A percentile compares a stretch with the other conserved stretches of the same genome.
phyloP scores from a whole-genome alignment of 2,888 invertebrate species.

The Hypolimnas misippus region DNA sequence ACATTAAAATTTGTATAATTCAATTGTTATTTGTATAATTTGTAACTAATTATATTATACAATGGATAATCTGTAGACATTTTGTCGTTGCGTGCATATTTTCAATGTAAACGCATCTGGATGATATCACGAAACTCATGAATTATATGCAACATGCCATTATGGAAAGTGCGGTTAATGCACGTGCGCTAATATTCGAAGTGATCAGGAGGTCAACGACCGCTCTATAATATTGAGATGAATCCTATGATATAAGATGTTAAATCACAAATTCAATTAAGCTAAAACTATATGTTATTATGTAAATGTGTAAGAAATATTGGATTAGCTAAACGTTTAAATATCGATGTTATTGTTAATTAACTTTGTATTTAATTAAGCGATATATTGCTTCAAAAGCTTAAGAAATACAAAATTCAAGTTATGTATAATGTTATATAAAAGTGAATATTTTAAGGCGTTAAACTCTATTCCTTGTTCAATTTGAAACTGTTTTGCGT shows the following conservation, averaged over 20 bases:
- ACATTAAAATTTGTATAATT: conserved; percentile 26
- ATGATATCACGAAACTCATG: conserved; percentile 30
- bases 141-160: conserved; percentile 42
- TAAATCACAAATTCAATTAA: not conserved
- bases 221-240: conserved; percentile 17
- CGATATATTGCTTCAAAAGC: too few species aligned
- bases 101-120: conserved; percentile 32
- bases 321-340: not conserved
- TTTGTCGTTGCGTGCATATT: conserved; percentile 13
- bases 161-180: conserved; percentile 44
- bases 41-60: conserved; percentile 19
- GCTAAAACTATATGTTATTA: not conserved
- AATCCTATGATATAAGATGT: conserved; percentile 2
- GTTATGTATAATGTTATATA: too few species aligned
- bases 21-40: conserved; percentile 17
- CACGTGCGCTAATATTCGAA: conserved; percentile 23
- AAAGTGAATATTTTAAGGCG: too few species aligned
- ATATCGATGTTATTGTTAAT: not conserved
- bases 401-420: too few species aligned
- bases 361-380: too few species aligned
- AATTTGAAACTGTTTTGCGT: too few species aligned
- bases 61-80: conserved; percentile 9
- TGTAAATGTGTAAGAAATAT: not conserved
- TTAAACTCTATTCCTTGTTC: too few species aligned
- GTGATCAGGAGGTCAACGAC: conserved; percentile 35